Evolutionary conservation across 2,113 vertebrate genomes (phyloP), one percentile per base, ranked within the genome.

Genomic region (Tetraodon nigroviridis): DNA sequence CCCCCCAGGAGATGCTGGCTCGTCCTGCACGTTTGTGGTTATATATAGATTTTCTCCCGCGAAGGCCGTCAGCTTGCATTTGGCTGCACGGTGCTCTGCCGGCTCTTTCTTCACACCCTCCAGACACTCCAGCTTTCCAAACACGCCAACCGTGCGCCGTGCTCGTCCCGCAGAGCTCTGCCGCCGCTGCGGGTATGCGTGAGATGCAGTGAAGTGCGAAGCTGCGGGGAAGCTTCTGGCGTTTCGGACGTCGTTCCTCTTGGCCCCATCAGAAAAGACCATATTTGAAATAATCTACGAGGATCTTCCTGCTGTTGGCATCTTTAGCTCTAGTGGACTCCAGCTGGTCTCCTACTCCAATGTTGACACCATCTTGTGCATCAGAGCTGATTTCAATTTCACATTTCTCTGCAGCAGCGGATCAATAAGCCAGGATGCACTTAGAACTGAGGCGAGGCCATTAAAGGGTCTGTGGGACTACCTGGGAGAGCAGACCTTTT

Each of bases 31-130:
- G 78, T 73, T 53, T 79, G 75, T 50, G 73, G 79, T 70, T 87
- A 87, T 78, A 84, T 84, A 83, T 88, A 88, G 81, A 82, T 71
- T 71, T 75, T 67, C 67, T 82, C 76, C 73, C 70, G 71, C 71
- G 13, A 74, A 37, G 51, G 53, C 78, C 83, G 83, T 83, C 85
- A 85, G 50, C 21, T 76, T 76, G 75, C 68, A 76, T 87, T 86
- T 84, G 75, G 84, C 76, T 71, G 65, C 7, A 10, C 42, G 59
- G 40, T 32, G 55, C 72, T 74, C 75, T 71, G 69, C 78, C 66
- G 60, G 75, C 79, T 81, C 84, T 71, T 76, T 73, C 72, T 72
- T 83, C 71, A 70, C 81, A 77, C 74, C 69, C 72, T 61, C 49
- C 15, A 51, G 61, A 70, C 58, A 70, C 58, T 75, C 58, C 51